Conservation (phyloP, 2,888 invertebrate species). For the Dascillus cervinus region DNA sequence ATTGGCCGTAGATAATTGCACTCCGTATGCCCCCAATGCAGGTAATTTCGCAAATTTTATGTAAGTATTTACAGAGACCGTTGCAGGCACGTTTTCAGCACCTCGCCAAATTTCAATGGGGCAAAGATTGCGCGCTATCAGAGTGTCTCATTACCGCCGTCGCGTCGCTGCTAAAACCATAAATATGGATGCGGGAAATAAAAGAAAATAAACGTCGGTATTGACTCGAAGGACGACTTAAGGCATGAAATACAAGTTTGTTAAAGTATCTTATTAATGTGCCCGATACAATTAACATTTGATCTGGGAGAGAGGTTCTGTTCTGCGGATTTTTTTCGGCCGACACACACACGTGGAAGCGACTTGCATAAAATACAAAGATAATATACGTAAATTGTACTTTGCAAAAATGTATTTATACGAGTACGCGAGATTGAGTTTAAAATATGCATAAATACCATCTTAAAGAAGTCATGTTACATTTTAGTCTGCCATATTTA, state of each 20-base stretch:
- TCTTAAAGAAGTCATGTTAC: conserved; percentile 33
- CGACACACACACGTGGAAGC: conserved; percentile 6
- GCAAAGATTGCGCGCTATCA: too few species aligned
- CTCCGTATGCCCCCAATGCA: too few species aligned
- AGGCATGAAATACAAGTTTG: conserved; percentile 25
- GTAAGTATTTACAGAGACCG: too few species aligned
- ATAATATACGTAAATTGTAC: conserved; percentile 17
- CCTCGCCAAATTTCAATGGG: too few species aligned
- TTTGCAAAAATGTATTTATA: conserved; percentile 21
- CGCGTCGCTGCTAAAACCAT: too few species aligned
- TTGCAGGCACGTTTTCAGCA: too few species aligned
- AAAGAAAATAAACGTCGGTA: conserved; percentile 12
- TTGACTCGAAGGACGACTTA: conserved; percentile 24
- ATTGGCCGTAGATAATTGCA: too few species aligned
- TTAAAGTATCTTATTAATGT: conserved; percentile 29
- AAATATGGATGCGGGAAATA: conserved; percentile 17
- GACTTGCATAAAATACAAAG: conserved; percentile 16
- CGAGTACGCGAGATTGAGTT: conserved; percentile 24
- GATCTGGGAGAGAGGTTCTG: conserved; percentile 17
- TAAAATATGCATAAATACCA: conserved; percentile 27
- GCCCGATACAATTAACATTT: conserved; percentile 27
- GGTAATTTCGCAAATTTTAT: too few species aligned
- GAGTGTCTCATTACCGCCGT: neutral
- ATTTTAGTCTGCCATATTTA: conserved; percentile 32
- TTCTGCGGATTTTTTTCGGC: conserved; percentile 12